These are phyloP conservation scores for Elgaria multicarinata DNA, from an alignment of 2,113 vertebrate genomes.

Conservation along the genomic window DNA sequence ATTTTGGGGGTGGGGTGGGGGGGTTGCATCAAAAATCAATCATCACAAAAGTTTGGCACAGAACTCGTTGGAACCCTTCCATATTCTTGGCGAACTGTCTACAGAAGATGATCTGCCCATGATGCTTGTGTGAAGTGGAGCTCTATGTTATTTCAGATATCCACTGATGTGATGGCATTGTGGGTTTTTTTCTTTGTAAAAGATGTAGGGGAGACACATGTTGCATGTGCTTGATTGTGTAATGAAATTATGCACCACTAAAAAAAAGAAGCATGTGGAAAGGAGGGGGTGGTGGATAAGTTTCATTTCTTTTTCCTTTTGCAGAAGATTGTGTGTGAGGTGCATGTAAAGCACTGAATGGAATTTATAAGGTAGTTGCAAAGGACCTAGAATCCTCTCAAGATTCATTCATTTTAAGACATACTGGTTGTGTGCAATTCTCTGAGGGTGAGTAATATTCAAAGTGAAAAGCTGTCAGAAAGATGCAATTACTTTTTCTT, in stretches of 20 bases:
- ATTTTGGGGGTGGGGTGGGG: too few relatives aligned
- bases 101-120: background rate
- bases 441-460: conserved; percentile 38
- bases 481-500: conserved; percentile 17
- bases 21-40: background rate
- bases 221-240: background rate
- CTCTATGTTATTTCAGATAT: conserved; percentile 16
- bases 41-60: background rate
- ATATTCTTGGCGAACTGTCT: background rate
- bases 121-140: background rate
- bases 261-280: background rate
- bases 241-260: conserved; percentile 21
- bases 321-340: background rate
- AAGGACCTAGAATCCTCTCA: conserved; percentile 24
- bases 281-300: background rate
- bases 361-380: conserved; percentile 7
- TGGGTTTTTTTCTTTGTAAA: background rate
- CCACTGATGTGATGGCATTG: background rate
- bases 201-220: background rate
- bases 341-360: background rate
- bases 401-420: conserved; percentile 40
- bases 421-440: conserved; percentile 12
- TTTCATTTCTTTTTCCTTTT: background rate
- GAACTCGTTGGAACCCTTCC: background rate
- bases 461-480: conserved; percentile 25